Base-by-base conservation (phyloP, 2,888 invertebrate genomes). In the Platerodrilus igneus region DNA sequence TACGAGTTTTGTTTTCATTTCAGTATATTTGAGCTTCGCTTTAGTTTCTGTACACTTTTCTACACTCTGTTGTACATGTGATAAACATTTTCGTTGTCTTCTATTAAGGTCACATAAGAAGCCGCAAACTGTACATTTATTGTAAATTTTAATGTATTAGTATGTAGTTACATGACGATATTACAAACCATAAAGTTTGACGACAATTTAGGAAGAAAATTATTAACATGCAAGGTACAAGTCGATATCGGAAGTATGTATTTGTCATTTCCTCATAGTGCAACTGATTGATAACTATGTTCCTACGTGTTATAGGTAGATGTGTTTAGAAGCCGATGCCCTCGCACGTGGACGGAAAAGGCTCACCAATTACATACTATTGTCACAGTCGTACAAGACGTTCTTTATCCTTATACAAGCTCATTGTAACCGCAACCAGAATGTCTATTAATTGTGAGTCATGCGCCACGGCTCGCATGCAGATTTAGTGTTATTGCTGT, bases 401-500 rank as follows among this genome's bases (percentile, higher is more conserved):
- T 48, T 51, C 52, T 44, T 53, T 54, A 52, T 52, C 58, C 58
- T 59, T 63, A n/a, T n/a, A 59, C 57, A 57, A 51, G 58, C 51
- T 49, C 48, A 54, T 48, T 51, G 47, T 41, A 41, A 30, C 45
- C 49, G 54, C 60, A 57, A 57, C 59, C 57, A 53, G 61, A 62
- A 62, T 59, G 60, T 58, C 59, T 58, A 60, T 60, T 60, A 58
- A 53, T 36, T 37, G 35, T 45, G 45, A 45, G 38, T 45, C 45
- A 45, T 41, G 39, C 27, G 39, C 37, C 45, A 45, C 41, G 45
- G 37, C 34, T 34, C 22, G 62, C 62, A 65, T 65, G 64, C 63
- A 65, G 64, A 66, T 65, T 65, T 64, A 65, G 57, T 65, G 63
- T 66, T 66, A 66, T 64, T 61, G 64, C 63, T 52, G 48, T 51